phyloP scores from a whole-genome alignment of 2,797 vertebrate genomes.

The Morelia viridis region DNA sequence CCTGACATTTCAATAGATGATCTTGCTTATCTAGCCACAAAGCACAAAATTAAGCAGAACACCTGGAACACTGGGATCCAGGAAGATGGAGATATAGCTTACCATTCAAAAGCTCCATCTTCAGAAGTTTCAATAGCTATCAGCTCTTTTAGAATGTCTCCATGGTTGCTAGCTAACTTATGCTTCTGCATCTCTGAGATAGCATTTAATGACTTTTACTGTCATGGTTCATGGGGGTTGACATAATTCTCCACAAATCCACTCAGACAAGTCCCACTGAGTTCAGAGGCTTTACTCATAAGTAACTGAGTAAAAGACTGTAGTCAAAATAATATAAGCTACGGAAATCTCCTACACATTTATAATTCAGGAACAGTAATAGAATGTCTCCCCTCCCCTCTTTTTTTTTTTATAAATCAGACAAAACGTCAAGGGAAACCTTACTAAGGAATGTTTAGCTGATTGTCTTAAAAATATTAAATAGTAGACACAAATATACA shows the following conservation, averaged over 20 bases:
- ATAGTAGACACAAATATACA: background rate
- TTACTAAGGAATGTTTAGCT: background rate
- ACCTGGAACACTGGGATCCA: background rate
- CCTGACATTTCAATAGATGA: background rate
- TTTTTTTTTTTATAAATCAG: background rate
- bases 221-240: background rate
- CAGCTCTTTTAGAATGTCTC: background rate
- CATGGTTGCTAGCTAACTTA: background rate
- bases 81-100: background rate
- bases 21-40: background rate
- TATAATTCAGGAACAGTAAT: background rate
- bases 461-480: background rate
- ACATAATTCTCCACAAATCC: background rate
- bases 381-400: background rate
- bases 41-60: background rate
- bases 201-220: background rate
- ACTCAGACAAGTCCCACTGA: background rate
- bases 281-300: background rate
- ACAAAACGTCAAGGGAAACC: background rate
- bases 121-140: background rate
- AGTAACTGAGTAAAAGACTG: background rate
- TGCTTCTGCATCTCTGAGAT: background rate
- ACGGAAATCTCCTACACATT: background rate
- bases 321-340: background rate
- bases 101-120: background rate